phyloP scores from a whole-genome alignment of 2,113 vertebrate genomes.

The Calidris pugnax region DNA sequence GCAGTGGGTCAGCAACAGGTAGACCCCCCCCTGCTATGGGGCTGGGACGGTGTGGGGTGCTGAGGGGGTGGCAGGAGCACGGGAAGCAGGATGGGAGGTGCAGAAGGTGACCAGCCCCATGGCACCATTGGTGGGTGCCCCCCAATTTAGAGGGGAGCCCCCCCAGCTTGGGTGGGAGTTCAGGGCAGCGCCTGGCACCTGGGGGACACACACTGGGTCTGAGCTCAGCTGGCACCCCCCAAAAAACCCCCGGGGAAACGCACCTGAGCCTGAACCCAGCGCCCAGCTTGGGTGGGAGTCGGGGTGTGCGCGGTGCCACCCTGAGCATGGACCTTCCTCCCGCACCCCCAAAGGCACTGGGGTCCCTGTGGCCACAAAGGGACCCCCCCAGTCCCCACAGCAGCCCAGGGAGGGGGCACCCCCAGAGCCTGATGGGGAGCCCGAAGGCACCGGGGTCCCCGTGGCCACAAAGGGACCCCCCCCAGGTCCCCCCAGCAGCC shows the following conservation, averaged over 20 bases:
- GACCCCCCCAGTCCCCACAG: accelerated
- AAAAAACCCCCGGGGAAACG: not conserved
- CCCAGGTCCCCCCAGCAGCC: too few species aligned
- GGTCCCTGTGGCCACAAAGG: accelerated
- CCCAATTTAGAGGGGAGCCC: too few species aligned
- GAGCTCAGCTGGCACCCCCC: not conserved
- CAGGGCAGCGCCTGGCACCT: not conserved
- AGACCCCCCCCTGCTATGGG: too few species aligned
- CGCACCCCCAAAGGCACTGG: accelerated
- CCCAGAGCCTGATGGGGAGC: not conserved
- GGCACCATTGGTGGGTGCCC: not conserved
- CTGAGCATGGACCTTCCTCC: not conserved
- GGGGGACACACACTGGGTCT: not conserved
- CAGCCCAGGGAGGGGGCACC: accelerated
- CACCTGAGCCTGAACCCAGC: not conserved
- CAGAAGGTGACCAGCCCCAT: not conserved
- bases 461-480: too few species aligned
- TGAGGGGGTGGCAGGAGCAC: not conserved
- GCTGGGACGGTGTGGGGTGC: not conserved
- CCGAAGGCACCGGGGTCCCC: too few species aligned
- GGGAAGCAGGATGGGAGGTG: too few species aligned
- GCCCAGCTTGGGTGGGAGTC: not conserved
- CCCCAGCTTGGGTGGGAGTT: not conserved
- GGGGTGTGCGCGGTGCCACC: not conserved
- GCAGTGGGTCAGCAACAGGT: too few species aligned